Evolutionary conservation across 2,113 vertebrate species (phyloP).

Genomic region (Urocynchramus pylzowi): DNA sequence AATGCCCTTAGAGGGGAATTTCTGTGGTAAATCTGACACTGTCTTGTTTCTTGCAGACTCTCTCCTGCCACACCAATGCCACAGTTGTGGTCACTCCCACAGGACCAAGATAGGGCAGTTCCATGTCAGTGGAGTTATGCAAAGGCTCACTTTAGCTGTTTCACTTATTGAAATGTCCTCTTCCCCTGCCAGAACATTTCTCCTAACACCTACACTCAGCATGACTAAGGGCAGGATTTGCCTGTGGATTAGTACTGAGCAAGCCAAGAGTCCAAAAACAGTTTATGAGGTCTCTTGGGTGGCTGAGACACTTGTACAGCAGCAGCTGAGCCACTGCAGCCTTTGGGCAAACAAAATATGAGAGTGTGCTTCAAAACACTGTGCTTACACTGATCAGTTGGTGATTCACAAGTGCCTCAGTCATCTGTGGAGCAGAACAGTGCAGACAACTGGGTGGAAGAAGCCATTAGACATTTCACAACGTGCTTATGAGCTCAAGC

Average conservation of each 20-base stretch:
- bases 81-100: neutral
- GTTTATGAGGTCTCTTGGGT: neutral
- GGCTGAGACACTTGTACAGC: neutral
- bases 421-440: neutral
- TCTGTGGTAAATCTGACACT: neutral
- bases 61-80: neutral
- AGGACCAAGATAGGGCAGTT: neutral
- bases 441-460: neutral
- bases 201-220: neutral
- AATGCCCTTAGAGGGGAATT: neutral
- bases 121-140: neutral
- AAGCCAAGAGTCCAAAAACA: neutral
- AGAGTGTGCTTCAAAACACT: neutral
- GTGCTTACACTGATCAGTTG: neutral
- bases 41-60: neutral
- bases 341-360: neutral
- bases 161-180: neutral
- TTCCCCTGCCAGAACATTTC: neutral
- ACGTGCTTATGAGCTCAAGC: neutral
- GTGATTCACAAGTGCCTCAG: slow-evolving; percentile 11
- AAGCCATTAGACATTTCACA: neutral
- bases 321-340: neutral
- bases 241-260: neutral
- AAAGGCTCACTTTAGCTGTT: neutral
- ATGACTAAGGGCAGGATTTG: neutral